phyloP scores from a whole-genome alignment of 37 sponge, comb jelly and placozoan genomes.

The Bolinopsis microptera region DNA sequence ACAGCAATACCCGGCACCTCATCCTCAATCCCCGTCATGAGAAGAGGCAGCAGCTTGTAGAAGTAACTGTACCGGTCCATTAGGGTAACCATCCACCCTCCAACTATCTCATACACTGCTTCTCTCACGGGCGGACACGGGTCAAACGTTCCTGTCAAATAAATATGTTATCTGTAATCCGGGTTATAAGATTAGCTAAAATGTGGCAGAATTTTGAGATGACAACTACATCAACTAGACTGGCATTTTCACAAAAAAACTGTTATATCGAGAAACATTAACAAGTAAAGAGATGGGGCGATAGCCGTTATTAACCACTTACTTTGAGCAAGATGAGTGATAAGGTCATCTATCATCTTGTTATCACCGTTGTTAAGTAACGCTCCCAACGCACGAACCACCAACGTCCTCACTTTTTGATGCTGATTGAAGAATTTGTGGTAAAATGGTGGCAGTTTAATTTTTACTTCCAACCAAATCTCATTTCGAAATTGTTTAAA shows the following conservation, averaged over 20 bases:
- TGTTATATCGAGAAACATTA: too few species aligned
- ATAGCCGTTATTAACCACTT: too few species aligned
- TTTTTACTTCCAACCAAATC: too few species aligned
- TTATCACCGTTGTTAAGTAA: conserved; percentile 38
- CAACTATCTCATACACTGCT: conserved; percentile 62
- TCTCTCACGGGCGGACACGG: conserved; percentile 59
- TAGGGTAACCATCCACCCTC: conserved; percentile 73
- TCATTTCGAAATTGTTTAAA: too few species aligned
- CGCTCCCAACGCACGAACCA: conserved; percentile 31
- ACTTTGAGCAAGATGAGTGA: conserved; percentile 48
- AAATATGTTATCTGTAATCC: too few species aligned
- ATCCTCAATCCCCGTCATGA: conserved; percentile 81
- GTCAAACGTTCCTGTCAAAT: conserved; percentile 45
- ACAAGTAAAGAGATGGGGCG: too few species aligned
- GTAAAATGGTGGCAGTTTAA: too few species aligned
- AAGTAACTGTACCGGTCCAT: conserved; percentile 88
- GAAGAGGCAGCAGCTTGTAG: conserved; percentile 84
- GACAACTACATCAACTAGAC: too few species aligned
- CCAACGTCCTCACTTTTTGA: conserved; percentile 42
- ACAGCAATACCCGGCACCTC: conserved; percentile 69
- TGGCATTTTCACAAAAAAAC: too few species aligned
- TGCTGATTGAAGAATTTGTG: conserved; percentile 2
- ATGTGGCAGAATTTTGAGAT: too few species aligned
- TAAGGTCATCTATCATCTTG: conserved; percentile 58
- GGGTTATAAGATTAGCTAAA: too few species aligned